phyloP scores from a whole-genome alignment of 2,797 vertebrate genomes.

The Caiman crocodilus region DNA sequence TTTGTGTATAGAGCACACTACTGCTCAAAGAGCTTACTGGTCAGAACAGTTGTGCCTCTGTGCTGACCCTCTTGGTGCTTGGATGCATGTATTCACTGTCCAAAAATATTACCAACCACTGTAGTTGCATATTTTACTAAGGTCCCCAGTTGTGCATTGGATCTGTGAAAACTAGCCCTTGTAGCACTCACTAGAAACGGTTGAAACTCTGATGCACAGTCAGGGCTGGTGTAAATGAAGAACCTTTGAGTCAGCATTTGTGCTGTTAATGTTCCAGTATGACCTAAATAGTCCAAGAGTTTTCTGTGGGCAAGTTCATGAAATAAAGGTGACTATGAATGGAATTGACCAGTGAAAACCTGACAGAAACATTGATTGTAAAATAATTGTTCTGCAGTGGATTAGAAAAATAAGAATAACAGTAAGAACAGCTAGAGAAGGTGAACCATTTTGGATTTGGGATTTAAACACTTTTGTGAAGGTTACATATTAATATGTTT shows the following conservation, averaged over 20 bases:
- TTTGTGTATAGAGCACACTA: conserved; percentile 46
- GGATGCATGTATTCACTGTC: background rate
- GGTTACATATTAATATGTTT: background rate
- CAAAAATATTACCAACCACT: background rate
- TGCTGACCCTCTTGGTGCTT: conserved; percentile 11
- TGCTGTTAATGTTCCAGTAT: accelerated
- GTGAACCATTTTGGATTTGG: conserved; percentile 22
- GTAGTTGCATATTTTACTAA: accelerated
- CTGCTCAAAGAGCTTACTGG: conserved; percentile 55
- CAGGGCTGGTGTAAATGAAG: background rate
- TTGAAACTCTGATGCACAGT: background rate
- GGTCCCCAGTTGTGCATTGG: background rate
- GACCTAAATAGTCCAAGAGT: background rate
- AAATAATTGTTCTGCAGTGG: background rate
- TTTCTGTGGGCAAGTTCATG: background rate
- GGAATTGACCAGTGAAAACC: background rate
- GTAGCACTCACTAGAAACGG: background rate
- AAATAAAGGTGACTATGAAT: background rate
- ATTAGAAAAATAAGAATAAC: conserved; percentile 4
- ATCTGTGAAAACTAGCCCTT: background rate
- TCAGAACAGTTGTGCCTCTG: conserved; percentile 31
- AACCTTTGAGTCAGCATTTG: background rate
- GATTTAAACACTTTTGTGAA: conserved; percentile 5
- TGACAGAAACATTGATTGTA: accelerated
- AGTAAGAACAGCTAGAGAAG: conserved; percentile 33